Conservation (phyloP, 2,797 vertebrate species). For the Scomberomorus guttatus region DNA sequence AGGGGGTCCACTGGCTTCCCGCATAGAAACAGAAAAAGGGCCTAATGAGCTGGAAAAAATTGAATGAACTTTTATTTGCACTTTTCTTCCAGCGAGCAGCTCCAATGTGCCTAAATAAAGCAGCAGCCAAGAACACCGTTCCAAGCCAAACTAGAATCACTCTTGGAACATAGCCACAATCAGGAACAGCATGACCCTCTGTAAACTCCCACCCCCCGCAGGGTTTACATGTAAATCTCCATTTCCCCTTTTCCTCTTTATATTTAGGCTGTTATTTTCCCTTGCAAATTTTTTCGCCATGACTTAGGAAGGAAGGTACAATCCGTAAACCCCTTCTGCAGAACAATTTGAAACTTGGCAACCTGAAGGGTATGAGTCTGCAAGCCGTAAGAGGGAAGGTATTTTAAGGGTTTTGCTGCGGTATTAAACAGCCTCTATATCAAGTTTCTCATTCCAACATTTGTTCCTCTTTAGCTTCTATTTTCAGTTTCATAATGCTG, state of each 20-base stretch:
- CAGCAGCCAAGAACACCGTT: slow-evolving; percentile 70
- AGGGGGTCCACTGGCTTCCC: slow-evolving; percentile 47
- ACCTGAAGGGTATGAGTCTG: slow-evolving; percentile 43
- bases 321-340: slow-evolving; percentile 51
- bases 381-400: slow-evolving; percentile 48
- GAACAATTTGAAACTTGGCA: slow-evolving; percentile 61
- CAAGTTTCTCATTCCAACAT: slow-evolving; percentile 60
- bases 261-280: slow-evolving; percentile 45
- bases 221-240: slow-evolving; percentile 56
- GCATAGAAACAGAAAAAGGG: slow-evolving; percentile 55
- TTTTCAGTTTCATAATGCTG: slow-evolving; percentile 60
- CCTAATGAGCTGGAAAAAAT: slow-evolving; percentile 77
- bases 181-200: slow-evolving; percentile 64
- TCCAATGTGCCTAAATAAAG: slow-evolving; percentile 60
- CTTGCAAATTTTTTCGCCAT: slow-evolving; percentile 25
- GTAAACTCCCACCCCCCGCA: slow-evolving; percentile 57
- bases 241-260: slow-evolving; percentile 53
- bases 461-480: slow-evolving; percentile 57
- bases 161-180: slow-evolving; percentile 62
- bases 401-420: slow-evolving; percentile 56
- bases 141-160: slow-evolving; percentile 68
- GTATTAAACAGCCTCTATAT: slow-evolving; percentile 61
- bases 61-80: slow-evolving; percentile 80
- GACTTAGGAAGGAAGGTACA: slow-evolving; percentile 31
- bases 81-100: slow-evolving; percentile 66